phyloP scores from a whole-genome alignment of 1,140 invertebrate genomes.

The Apocrypta bakeri region DNA sequence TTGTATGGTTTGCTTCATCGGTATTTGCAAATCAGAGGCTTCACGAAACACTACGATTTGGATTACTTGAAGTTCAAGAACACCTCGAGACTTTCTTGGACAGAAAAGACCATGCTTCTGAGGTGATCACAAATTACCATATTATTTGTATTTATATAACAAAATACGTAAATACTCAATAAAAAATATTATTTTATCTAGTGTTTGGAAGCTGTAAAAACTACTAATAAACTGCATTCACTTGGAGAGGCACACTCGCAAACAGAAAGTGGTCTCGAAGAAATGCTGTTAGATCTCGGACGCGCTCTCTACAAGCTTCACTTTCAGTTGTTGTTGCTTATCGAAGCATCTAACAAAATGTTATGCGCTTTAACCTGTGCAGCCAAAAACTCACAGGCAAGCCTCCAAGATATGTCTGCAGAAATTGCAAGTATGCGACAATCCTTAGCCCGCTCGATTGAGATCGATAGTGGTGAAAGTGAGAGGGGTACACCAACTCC shows the following conservation, averaged over 20 bases:
- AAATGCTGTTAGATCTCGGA: slow-evolving; percentile 84
- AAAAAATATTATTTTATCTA: slow-evolving; percentile 60
- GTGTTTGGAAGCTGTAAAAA: slow-evolving; percentile 85
- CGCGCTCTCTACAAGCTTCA: slow-evolving; percentile 93
- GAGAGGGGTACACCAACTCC: slow-evolving; percentile 77
- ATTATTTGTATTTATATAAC: slow-evolving; percentile 34
- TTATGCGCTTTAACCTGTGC: slow-evolving; percentile 78
- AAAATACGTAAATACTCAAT: slow-evolving; percentile 35
- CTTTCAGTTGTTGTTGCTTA: slow-evolving; percentile 92
- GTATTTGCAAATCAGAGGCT: slow-evolving; percentile 79
- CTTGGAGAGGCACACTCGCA: slow-evolving; percentile 78
- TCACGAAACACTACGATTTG: slow-evolving; percentile 88
- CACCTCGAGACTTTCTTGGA: slow-evolving; percentile 96
- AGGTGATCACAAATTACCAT: slow-evolving; percentile 76
- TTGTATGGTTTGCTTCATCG: slow-evolving; percentile 83
- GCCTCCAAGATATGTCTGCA: slow-evolving; percentile 76
- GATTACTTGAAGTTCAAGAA: slow-evolving; percentile 94
- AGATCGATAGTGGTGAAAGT: slow-evolving; percentile 75
- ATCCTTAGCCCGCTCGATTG: slow-evolving; percentile 73
- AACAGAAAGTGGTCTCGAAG: slow-evolving; percentile 75
- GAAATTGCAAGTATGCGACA: slow-evolving; percentile 76
- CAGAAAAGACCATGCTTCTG: slow-evolving; percentile 90
- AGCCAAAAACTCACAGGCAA: slow-evolving; percentile 73
- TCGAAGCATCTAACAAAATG: slow-evolving; percentile 95
- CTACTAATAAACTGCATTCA: slow-evolving; percentile 83